A percentile compares a stretch with the other conserved stretches of the same genome.
phyloP scores from a whole-genome alignment of 2,888 invertebrate genomes.

The Brachyopa scutellaris region DNA sequence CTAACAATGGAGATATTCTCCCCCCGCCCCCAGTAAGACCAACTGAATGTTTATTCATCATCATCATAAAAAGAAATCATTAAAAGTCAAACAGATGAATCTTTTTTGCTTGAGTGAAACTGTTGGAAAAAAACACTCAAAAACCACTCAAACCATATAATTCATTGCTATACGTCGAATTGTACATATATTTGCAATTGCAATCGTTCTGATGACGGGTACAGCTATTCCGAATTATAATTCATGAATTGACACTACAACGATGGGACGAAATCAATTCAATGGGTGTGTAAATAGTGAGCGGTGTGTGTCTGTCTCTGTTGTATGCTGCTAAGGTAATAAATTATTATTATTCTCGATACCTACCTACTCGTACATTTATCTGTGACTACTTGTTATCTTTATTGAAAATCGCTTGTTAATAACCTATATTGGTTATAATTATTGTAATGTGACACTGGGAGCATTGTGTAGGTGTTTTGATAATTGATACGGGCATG shows the following conservation, averaged over 20 bases:
- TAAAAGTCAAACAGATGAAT: no score
- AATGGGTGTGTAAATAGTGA: neutral
- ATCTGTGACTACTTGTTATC: neutral
- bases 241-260: neutral
- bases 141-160: no score
- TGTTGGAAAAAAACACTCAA: no score
- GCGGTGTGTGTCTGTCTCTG: no score
- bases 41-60: conserved; percentile 25
- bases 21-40: no score
- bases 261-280: neutral
- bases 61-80: no score
- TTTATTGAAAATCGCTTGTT: neutral
- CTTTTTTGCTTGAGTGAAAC: no score
- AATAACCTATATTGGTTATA: neutral
- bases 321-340: no score
- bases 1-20: no score
- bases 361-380: neutral
- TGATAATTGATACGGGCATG: conserved; percentile 1
- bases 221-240: conserved; percentile 1
- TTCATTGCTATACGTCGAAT: no score
- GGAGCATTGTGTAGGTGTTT: neutral
- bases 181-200: no score
- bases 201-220: neutral
- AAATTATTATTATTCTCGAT: neutral
- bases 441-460: neutral